Base-by-base conservation (phyloP, 2,113 vertebrate species). In the Spea multiplicata region DNA sequence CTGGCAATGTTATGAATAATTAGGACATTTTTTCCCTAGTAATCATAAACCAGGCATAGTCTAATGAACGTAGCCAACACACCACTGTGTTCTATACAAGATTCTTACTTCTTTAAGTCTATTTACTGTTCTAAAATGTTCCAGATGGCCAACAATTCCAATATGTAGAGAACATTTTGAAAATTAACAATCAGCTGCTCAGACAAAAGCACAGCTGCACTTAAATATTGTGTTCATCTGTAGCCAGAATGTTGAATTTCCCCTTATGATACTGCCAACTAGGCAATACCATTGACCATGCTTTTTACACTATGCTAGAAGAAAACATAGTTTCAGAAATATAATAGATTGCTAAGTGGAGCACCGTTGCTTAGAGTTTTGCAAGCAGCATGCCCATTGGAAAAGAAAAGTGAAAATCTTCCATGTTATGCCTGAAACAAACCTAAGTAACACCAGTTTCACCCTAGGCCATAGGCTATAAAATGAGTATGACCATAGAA, bases 191-290 rank as follows among this genome's bases (percentile, higher is more conserved):
- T 71, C 69, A 71, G 69, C 69, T 71, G 50, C 30, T 71, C 69
- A 53, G 30, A 71, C 69, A 71, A 71, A 52, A 71, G 69, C 48
- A 52, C 69, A 71, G 69, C 49, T 71, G 69, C 17, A 71, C 13
- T 17, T 52, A 71, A 53, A 71, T 71, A 71, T 64, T 64, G 16
- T 71, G 16, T 71, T 53, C 50, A 53, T 44, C 5, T 53, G 69
- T 4, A 71, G 50, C 48, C 50, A 71, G 16, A 53, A 30, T 64
- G 57, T 13, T 61, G 13, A 13, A 8, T 61, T 61, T 13, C 13
- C 4, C 14, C 13, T 61, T 61, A 64, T 30, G 61, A 16, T 17
- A 6, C 61, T 64, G 61, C 3, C 10, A 64, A 64, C 7, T 64
- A 13, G 61, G 16, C 61, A 64, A 9, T 17, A 64, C 17, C 16